Evolutionary conservation across 2,797 vertebrate species (phyloP), one percentile per base, ranked within the genome.

Genomic region (Acanthornis magna): DNA sequence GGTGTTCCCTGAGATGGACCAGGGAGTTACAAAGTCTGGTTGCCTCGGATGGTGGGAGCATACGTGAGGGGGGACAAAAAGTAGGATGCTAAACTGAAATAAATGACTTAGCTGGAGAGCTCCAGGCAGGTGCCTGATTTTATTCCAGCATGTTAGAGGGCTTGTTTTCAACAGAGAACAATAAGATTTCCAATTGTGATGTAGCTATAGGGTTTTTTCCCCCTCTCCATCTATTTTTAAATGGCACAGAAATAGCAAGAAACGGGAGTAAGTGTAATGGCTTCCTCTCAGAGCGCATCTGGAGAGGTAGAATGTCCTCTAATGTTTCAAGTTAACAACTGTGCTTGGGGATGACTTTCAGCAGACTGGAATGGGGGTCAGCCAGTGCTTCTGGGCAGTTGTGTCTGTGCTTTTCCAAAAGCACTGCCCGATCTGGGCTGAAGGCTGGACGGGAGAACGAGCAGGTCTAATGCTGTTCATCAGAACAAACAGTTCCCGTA

Each of bases 31-130:
- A 5, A 2, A 21, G 54, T 16, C 21, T 15, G 57, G 7, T 21
- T 14, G 29, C 23, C 38, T 23, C 2, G 4, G 23, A 26, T 1
- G 7, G 2, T 48, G 80, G 57, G n/a, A n/a, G 1, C 21, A 0
- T 8, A 5, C 0, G 0, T 5, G 27, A 3, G 10, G 2, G 7
- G 2, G 6, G 0, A 1, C 10, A 8, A 5, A 7, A 16, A 23
- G 22, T 4, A 22, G 23, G 6, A 2, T 32, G 43, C 4, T 61
- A 6, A 51, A 43, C 36, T 34, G 63, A 78, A 72, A 40, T 61
- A 72, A 68, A 26, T 21, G 3, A 19, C 6, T 40, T 45, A 9
- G 7, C 38, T 54, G 36, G 20, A 13, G 14, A 83, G 16, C 30
- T 47, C 13, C 16, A 17, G 67, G 18, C 51, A 79, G 74, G 65